These are phyloP conservation scores for Mustela lutreola DNA, from an alignment of 2,113 vertebrate species.

Conservation along the genomic window DNA sequence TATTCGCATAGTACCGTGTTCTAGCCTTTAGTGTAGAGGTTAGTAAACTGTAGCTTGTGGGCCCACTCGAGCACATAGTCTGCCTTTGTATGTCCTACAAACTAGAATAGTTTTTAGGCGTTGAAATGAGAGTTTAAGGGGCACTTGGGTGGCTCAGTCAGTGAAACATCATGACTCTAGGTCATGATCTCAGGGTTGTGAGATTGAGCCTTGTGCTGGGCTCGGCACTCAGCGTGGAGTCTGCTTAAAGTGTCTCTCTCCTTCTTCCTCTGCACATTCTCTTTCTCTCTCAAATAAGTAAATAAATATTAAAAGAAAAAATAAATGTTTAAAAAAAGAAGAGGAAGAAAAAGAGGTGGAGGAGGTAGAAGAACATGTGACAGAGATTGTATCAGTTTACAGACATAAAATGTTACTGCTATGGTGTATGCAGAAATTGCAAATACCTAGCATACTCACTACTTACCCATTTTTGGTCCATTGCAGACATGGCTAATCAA, in stretches of 20 bases:
- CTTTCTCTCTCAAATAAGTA: not conserved
- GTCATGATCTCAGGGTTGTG: not conserved
- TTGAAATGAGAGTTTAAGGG: not conserved
- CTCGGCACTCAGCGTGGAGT: not conserved
- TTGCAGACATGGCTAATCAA: not conserved
- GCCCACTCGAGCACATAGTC: not conserved
- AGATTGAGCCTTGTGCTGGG: not conserved
- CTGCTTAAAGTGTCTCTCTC: not conserved
- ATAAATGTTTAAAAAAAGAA: not conserved
- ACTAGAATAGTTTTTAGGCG: not conserved
- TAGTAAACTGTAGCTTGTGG: not conserved
- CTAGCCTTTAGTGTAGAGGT: not conserved
- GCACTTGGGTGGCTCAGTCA: not conserved
- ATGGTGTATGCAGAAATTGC: not conserved
- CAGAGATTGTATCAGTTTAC: not conserved
- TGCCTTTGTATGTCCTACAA: not conserved
- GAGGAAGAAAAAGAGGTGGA: not conserved
- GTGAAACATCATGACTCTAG: not conserved
- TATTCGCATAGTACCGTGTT: not conserved
- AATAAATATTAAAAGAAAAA: not conserved
- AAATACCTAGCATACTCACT: too few species aligned
- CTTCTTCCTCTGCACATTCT: not conserved
- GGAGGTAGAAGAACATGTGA: not conserved
- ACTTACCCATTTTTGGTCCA: rapidly evolving
- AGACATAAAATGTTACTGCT: not conserved